Conservation (phyloP, 2,797 vertebrate genomes). For the Hypotaenidia okinawae region DNA sequence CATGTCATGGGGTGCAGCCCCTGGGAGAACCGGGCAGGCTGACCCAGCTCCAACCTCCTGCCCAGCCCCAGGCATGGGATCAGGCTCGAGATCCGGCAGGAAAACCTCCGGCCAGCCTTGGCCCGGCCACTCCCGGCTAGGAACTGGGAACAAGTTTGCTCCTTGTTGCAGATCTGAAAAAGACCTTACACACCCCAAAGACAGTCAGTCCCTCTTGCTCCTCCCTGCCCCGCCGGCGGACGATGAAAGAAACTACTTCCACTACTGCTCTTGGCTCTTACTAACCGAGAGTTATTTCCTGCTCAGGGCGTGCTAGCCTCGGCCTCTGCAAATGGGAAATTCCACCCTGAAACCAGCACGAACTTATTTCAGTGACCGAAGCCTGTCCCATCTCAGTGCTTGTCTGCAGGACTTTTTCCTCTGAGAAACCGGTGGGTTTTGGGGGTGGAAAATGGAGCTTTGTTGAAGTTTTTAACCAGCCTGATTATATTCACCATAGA, state of each 20-base stretch:
- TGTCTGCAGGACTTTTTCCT: constrained; percentile 1
- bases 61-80: neutral
- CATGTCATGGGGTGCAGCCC: accelerated
- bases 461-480: neutral
- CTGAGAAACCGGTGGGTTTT: neutral
- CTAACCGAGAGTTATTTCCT: constrained; percentile 45
- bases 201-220: neutral
- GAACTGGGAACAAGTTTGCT: constrained; percentile 8
- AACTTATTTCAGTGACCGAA: neutral
- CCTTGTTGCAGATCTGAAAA: neutral
- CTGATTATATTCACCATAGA: neutral
- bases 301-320: neutral
- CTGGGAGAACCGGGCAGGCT: neutral
- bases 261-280: neutral
- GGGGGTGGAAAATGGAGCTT: neutral
- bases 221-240: neutral
- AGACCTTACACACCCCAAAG: neutral
- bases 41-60: neutral
- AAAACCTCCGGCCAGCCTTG: neutral
- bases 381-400: neutral
- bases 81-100: neutral
- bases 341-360: neutral
- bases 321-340: constrained; percentile 53
- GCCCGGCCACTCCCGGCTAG: neutral
- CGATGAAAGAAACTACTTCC: constrained; percentile 9